Percentiles rank a stretch among this genome's conserved stretches.
These are phyloP conservation scores for Pelvicachromis taeniatus DNA, from an alignment of 2,113 vertebrate genomes.

Conservation along the genomic window DNA sequence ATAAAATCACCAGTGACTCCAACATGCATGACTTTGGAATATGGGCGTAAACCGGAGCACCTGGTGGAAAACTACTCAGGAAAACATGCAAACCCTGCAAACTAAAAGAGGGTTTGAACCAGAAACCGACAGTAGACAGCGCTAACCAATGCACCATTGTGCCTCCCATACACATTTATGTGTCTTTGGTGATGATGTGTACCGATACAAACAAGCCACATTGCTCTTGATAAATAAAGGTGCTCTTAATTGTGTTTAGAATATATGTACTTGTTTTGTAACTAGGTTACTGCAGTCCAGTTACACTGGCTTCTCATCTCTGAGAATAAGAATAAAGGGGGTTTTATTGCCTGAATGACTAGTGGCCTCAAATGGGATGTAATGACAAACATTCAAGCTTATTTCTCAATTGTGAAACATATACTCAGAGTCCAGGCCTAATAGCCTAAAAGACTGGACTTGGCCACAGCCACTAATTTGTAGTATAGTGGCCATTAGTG, in stretches of 20 bases:
- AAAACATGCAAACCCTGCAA: neutral
- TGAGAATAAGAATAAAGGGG: neutral
- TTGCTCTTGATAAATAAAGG: neutral
- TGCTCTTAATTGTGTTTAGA: neutral
- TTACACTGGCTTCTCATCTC: slow-evolving; percentile 2
- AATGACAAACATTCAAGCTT: slow-evolving; percentile 4
- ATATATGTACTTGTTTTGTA: slow-evolving; percentile 2
- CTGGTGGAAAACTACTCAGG: neutral
- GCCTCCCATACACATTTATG: neutral
- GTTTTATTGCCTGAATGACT: neutral
- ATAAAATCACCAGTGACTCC: neutral
- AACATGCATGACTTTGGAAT: neutral
- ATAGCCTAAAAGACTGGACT: slow-evolving; percentile 33
- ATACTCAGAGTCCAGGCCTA: slow-evolving; percentile 21
- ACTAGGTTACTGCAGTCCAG: slow-evolving; percentile 7
- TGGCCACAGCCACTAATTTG: slow-evolving; percentile 40
- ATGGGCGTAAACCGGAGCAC: neutral
- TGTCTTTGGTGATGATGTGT: neutral
- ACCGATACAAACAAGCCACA: neutral
- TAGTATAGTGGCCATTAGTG: slow-evolving; percentile 47
- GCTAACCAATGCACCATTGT: neutral
- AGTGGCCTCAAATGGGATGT: neutral
- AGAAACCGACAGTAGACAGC: neutral
- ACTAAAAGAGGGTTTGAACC: neutral
- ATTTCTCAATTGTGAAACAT: slow-evolving; percentile 23